Base-by-base conservation (phyloP, 2,113 vertebrate genomes). In the Dryoscopus gambensis region DNA sequence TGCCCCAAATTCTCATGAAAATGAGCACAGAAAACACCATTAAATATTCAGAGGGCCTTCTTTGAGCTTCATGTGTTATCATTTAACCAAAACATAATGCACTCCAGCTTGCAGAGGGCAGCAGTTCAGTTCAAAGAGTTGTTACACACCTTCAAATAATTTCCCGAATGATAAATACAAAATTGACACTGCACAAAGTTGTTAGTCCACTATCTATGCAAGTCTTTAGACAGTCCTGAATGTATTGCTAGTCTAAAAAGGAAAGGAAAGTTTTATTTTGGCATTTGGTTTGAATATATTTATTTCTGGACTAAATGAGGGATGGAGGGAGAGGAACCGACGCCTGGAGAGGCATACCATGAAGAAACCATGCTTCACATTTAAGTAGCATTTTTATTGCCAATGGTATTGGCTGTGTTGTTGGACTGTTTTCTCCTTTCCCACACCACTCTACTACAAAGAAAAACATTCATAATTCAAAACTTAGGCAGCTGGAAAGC, bases 341-440 rank as follows among this genome's bases (percentile, higher is more conserved):
- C 83, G 59, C 30, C 68, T 76, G 55, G 31, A 91, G 75, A 85
- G 70, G 50, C 57, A 81, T 24, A 56, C 31, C 69, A 82, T 56
- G 77, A 71, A 91, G 73, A 96, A 89, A 84, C 40, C 40, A 67
- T 22, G 18, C 23, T 67, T 63, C 89, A 70, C 40, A 77, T 79
- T 93, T 91, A 94, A 93, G 55, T 55, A 83, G 67, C 56, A 49
- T 84, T 91, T 94, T 77, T 88, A 75, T 13, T 88, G 91, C 90
- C 93, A 93, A 2, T 49, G 75, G 56, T 67, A 69, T 28, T 85
- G 82, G 63, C 67, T 63, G 13, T 11, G 35, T 24, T 73, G 24
- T 47, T 77, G 78, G 80, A 81, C 42, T 28, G 14, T 70, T 86
- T 94, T 84, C 68, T 75, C 35, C 30, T 59, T 80, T 81, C 65